Base-by-base conservation (phyloP, 1,140 invertebrate genomes). In the Trichomalopsis sarcophagae region DNA sequence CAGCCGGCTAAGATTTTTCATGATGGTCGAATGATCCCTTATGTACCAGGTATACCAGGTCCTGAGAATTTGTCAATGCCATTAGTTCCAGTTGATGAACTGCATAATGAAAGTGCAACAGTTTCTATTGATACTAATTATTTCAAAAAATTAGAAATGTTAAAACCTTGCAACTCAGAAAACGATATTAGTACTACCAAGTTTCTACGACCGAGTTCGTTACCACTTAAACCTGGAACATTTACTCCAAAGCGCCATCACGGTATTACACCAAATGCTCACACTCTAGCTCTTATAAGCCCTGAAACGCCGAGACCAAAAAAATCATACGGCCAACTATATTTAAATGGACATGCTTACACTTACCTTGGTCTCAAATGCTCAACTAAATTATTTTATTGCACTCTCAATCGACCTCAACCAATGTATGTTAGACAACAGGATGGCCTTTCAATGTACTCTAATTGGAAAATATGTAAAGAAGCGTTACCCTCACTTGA, bases 401-500 rank as follows among this genome's bases (percentile, higher is more conserved):
- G 98, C 88, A 98, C 98, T 1, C 93, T 98, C 27, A 98, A 98
- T 91, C 95, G 97, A 87, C 97, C 98, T 0, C 98, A 99, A 91
- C 98, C 98, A 0, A 99, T 98, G 93, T 99, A 99, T 91, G 97
- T 99, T 66, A 96, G 95, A 1, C 96, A 98, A 90, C 97, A 98
- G 91, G 96, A 97, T 87, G 97, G 97, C 88, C 93, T 99, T 66
- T 99, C 98, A 21, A 99, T 99, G 98, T 99, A 99, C 90, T 99
- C 98, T 13, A 98, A 99, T 91, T 99, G 98, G 98, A 96, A 97
- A 93, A 94, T 96, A 89, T 95, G 95, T 90, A 95, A 95, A 88
- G 96, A 96, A 89, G 93, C 95, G 82, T 95, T 95, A 87, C 95
- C 96, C 76, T 96, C 97, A 92, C 95, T 95, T 50, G 96, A 96